Evolutionary conservation across 2,797 vertebrate genomes (phyloP), one percentile per base, ranked within the genome.

Genomic region (Clarias pachynema): DNA sequence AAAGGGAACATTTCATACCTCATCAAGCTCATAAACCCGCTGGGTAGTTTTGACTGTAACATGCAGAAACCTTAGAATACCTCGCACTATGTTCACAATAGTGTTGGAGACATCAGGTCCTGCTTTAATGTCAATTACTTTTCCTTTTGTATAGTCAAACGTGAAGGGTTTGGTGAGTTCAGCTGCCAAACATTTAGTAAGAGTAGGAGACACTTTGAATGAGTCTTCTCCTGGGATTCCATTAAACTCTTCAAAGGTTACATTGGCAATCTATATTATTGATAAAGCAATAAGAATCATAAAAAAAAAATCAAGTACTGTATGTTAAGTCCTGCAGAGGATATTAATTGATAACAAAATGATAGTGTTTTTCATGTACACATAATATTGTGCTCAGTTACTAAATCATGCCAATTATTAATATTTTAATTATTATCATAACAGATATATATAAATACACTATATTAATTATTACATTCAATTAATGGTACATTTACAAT

Each of bases 1-100:
- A 31, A n/a, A n/a, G 0, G 24, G 44, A 75, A 44, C 1, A 31
- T 49, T 24, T 34, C 12, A n/a, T 81, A 95, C 96, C 95, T 96
- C 96, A 44, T 95, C 91, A 3, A 96, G 92, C 56, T 93, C 91
- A 72, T 96, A 98, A 59, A 95, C 89, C 2, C 85, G 95, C 82
- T 95, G 94, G n/a, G 94, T 94, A 81, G 95, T 96, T 91, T 97
- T 97, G 82, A 96, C 89, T 56, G 95, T 97, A 63, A 96, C 86
- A 70, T 95, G 94, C 5, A 97, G 87, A 89, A 95, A 95, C 83
- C 89, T 84, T 70, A 96, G 90, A 16, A 96, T 92, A 63, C 96
- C 96, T 92, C 91, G 96, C 62, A 94, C 89, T 8, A 97, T 91
- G 92, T 97, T 98, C 77, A 95, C 93, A 8, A 94, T 91, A 0